Conservation (phyloP, 2,113 vertebrate species). For the Tupaia tana region DNA sequence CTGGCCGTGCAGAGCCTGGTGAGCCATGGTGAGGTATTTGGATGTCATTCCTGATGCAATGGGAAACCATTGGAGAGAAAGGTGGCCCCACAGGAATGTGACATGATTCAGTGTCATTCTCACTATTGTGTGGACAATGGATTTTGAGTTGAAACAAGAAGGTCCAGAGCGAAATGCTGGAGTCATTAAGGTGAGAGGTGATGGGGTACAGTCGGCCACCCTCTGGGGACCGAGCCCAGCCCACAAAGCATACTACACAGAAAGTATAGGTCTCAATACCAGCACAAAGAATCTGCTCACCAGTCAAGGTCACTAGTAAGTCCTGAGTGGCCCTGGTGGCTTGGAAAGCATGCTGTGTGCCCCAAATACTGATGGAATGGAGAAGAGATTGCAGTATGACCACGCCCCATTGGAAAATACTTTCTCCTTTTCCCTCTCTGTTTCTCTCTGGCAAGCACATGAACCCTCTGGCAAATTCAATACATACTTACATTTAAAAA, state of each 20-base stretch:
- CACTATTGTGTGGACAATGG: not conserved
- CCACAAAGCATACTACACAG: not conserved
- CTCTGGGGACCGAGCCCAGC: not conserved
- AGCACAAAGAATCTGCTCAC: too few species aligned
- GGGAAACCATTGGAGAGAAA: not conserved
- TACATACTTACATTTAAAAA: too few species aligned
- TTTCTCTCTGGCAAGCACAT: too few species aligned
- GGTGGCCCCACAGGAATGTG: not conserved
- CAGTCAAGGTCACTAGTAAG: not conserved
- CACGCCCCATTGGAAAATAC: too few species aligned
- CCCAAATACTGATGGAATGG: too few species aligned
- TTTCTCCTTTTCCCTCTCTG: too few species aligned
- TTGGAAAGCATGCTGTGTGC: too few species aligned
- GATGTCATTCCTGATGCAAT: too few species aligned
- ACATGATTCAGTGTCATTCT: not conserved
- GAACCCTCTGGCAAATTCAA: too few species aligned
- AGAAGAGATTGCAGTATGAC: too few species aligned
- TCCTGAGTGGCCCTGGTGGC: too few species aligned
- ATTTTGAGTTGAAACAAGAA: not conserved
- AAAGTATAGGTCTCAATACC: not conserved
- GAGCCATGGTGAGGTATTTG: not conserved
- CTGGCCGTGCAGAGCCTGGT: not conserved
- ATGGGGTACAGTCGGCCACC: not conserved
- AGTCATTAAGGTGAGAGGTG: not conserved
- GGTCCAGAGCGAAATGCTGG: too few species aligned